These are phyloP conservation scores for Scaptomyza cyrtandrae DNA, from an alignment of 2,888 invertebrate species.

Conservation along the genomic window DNA sequence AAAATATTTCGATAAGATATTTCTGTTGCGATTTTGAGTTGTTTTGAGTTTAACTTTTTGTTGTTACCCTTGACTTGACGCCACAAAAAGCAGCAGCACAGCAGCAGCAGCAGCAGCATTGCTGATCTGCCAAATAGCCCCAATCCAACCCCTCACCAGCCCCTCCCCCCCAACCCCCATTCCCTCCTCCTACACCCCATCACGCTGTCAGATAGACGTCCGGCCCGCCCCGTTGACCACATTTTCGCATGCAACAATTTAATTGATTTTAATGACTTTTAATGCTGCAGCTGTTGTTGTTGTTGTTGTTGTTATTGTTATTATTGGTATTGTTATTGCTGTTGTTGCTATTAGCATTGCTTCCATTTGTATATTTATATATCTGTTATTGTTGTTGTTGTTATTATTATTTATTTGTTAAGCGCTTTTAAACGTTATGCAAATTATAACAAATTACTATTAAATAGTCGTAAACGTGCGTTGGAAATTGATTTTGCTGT, in stretches of 20 bases:
- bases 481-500: slow-evolving; percentile 65
- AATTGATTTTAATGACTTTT: slow-evolving; percentile 65
- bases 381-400: background rate
- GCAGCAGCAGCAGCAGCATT: background rate
- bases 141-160: background rate
- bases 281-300: slow-evolving; percentile 18
- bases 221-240: slow-evolving; percentile 20
- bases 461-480: slow-evolving; percentile 81
- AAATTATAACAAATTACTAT: slow-evolving; percentile 83
- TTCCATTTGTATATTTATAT: slow-evolving; percentile 24
- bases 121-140: background rate
- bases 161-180: background rate
- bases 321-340: slow-evolving; percentile 11
- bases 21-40: background rate
- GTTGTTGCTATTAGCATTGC: background rate
- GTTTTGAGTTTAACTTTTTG: background rate
- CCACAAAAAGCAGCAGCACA: slow-evolving; percentile 6
- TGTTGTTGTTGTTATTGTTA: slow-evolving; percentile 14
- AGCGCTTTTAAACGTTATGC: slow-evolving; percentile 81
- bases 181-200: background rate
- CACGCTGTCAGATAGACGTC: background rate
- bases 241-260: slow-evolving; percentile 63
- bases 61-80: slow-evolving; percentile 47
- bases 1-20: no score
- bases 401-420: slow-evolving; percentile 62